Evolutionary conservation across 2,113 vertebrate species (phyloP).

Genomic region (Sceloporus undulatus): DNA sequence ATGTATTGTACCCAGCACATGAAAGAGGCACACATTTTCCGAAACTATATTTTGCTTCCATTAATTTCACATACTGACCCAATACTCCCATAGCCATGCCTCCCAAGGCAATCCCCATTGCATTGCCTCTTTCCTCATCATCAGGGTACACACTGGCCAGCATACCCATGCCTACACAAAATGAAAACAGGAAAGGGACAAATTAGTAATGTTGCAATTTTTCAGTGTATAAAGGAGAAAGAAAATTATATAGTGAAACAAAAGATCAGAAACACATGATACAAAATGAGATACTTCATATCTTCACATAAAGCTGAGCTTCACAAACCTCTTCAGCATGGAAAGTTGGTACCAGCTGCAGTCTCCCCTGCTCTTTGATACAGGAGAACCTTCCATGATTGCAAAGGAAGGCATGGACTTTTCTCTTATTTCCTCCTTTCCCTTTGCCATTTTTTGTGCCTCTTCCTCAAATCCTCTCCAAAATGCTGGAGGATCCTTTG

Average conservation of each 20-base stretch:
- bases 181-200: background rate
- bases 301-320: background rate
- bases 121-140: conserved; percentile 93
- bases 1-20: background rate
- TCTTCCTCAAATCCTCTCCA: background rate
- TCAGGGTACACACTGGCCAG: conserved; percentile 96
- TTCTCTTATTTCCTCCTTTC: background rate
- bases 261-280: background rate
- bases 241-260: background rate
- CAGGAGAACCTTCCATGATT: background rate
- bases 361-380: background rate
- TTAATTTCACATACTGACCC: conserved; percentile 78
- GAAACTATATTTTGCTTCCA: background rate
- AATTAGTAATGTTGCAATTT: background rate
- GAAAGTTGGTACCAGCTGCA: accelerated
- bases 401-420: background rate
- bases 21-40: background rate
- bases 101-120: conserved; percentile 94
- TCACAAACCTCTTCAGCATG: background rate
- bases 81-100: conserved; percentile 96
- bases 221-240: background rate
- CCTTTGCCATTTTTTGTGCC: background rate
- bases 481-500: background rate
- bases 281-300: background rate
- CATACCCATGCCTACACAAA: conserved; percentile 93